Conservation (phyloP, 2,113 vertebrate genomes). For the Callipepla squamata region DNA sequence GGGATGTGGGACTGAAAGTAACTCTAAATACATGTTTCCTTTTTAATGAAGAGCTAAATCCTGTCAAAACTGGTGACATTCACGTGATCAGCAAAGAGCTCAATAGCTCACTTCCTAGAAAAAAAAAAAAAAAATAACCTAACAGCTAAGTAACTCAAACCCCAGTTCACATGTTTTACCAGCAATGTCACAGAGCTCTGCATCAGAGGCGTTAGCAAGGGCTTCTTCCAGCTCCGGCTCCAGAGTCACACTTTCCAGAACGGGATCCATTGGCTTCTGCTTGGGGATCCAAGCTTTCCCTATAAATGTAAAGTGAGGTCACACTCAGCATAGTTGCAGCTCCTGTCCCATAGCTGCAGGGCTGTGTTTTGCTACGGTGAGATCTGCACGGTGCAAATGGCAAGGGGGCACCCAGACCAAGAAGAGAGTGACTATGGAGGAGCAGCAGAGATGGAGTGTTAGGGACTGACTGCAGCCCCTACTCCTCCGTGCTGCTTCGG, state of each 20-base stretch:
- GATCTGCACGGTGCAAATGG: not conserved
- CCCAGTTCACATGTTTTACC: conserved; percentile 75
- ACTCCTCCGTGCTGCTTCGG: too few relatives aligned
- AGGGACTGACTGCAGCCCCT: not conserved
- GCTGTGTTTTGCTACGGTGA: not conserved
- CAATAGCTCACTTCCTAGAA: not conserved
- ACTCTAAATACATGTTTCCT: not conserved
- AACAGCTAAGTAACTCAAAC: not conserved
- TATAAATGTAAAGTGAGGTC: conserved; percentile 68
- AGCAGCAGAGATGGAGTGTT: not conserved
- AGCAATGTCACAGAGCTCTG: conserved; percentile 97
- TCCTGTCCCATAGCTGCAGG: not conserved
- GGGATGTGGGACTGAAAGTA: not conserved
- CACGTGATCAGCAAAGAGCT: not conserved
- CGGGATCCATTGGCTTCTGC: conserved; percentile 87
- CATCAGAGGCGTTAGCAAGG: conserved; percentile 91
- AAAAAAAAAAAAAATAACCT: not conserved
- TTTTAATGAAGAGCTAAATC: not conserved
- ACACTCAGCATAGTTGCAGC: not conserved
- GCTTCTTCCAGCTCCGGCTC: conserved; percentile 98
- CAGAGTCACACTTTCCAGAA: conserved; percentile 92
- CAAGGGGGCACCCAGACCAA: not conserved
- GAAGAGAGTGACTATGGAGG: not conserved
- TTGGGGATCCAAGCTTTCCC: conserved; percentile 94
- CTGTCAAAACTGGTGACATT: not conserved